Conservation (phyloP, 2,888 invertebrate genomes). For the Ectemnius lituratus region DNA sequence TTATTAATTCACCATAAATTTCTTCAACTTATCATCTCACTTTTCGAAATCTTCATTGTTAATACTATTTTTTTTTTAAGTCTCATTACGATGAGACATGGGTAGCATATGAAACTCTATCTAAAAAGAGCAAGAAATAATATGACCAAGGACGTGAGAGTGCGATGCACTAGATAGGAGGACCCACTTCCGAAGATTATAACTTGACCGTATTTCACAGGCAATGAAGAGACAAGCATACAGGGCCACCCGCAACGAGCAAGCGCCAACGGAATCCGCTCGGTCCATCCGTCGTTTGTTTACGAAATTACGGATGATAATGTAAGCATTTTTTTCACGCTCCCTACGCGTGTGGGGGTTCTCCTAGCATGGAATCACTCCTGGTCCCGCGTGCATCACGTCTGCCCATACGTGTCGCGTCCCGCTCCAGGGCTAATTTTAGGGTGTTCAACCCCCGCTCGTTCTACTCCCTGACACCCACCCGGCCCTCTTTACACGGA, state of each 20-base stretch:
- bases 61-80: no score
- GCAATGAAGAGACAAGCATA: background rate
- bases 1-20: no score
- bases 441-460: slow-evolving; percentile 74
- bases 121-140: no score
- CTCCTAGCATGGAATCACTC: slow-evolving; percentile 32
- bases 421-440: slow-evolving; percentile 75
- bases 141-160: no score
- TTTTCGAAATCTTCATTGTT: no score
- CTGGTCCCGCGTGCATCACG: slow-evolving; percentile 2
- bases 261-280: slow-evolving; percentile 44
- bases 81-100: no score
- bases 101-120: no score
- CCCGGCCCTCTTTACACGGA: slow-evolving; percentile 59
- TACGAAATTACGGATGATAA: slow-evolving; percentile 78
- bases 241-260: slow-evolving; percentile 73
- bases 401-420: slow-evolving; percentile 49
- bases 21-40: no score
- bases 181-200: slow-evolving; percentile 19
- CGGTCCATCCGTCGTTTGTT: slow-evolving; percentile 66
- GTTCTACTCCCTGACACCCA: slow-evolving; percentile 59
- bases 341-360: slow-evolving; percentile 65
- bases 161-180: background rate
- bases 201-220: slow-evolving; percentile 18
- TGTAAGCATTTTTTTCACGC: slow-evolving; percentile 78